Conservation (phyloP, 2,888 invertebrate genomes). For the Polyploca ridens region DNA sequence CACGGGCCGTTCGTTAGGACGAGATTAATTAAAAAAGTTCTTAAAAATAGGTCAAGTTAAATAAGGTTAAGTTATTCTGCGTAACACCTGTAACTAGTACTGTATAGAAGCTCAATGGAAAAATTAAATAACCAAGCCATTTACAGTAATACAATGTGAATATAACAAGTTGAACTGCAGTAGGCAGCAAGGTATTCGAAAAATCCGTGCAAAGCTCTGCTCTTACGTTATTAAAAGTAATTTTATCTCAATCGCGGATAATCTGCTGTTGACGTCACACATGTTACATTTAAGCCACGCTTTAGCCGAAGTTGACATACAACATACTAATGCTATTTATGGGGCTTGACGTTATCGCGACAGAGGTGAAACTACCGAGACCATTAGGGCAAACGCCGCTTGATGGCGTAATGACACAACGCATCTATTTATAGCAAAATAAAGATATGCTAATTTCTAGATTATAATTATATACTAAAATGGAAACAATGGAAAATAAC, state of each 20-base stretch:
- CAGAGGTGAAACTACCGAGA: conserved; percentile 59
- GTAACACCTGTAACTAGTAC: neutral
- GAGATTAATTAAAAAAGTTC: neutral
- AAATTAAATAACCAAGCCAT: neutral
- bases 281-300: conserved; percentile 54
- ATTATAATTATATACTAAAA: conserved; percentile 22
- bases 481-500: conserved; percentile 20
- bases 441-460: conserved; percentile 16
- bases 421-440: conserved; percentile 39
- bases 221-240: conserved; percentile 22
- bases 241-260: conserved; percentile 67
- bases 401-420: conserved; percentile 44
- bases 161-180: neutral
- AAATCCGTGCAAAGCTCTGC: neutral
- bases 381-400: conserved; percentile 62
- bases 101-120: neutral
- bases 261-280: conserved; percentile 69
- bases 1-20: too few species aligned
- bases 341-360: conserved; percentile 74
- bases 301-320: conserved; percentile 67
- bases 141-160: neutral
- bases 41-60: neutral
- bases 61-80: neutral
- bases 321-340: conserved; percentile 68
- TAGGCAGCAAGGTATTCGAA: neutral